Conservation (phyloP, 2,113 vertebrate genomes). For the Apodemus speciosus region DNA sequence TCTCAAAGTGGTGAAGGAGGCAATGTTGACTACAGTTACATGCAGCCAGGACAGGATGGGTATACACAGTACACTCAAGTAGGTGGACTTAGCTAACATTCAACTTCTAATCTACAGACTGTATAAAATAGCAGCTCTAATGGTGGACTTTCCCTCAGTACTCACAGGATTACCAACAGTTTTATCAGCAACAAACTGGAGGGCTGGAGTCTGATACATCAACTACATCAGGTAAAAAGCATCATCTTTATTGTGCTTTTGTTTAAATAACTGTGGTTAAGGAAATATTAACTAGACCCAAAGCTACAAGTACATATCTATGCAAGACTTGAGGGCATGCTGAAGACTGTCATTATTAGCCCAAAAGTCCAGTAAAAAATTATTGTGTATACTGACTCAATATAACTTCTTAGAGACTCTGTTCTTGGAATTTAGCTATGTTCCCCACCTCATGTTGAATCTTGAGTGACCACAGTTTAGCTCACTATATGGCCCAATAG, state of each 20-base stretch:
- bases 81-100: slow-evolving; percentile 52
- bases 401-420: slow-evolving; percentile 4
- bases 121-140: slow-evolving; percentile 41
- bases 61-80: slow-evolving; percentile 93
- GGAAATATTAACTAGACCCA: slow-evolving; percentile 10
- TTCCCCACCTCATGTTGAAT: neutral
- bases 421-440: neutral
- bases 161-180: slow-evolving; percentile 93
- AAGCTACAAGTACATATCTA: neutral
- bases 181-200: slow-evolving; percentile 91
- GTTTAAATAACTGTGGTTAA: slow-evolving; percentile 7
- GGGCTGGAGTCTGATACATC: slow-evolving; percentile 88
- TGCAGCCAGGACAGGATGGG: slow-evolving; percentile 92
- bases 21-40: slow-evolving; percentile 92
- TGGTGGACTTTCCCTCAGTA: slow-evolving; percentile 72
- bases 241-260: slow-evolving; percentile 25
- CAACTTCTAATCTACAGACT: neutral
- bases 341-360: neutral
- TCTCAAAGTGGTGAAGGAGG: slow-evolving; percentile 92
- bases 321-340: neutral
- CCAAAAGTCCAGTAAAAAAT: neutral
- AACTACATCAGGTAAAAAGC: slow-evolving; percentile 84
- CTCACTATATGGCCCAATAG: neutral
- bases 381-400: neutral
- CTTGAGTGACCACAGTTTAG: neutral